Conservation (phyloP, 2,888 invertebrate species). For the Drosophila picticornis region DNA sequence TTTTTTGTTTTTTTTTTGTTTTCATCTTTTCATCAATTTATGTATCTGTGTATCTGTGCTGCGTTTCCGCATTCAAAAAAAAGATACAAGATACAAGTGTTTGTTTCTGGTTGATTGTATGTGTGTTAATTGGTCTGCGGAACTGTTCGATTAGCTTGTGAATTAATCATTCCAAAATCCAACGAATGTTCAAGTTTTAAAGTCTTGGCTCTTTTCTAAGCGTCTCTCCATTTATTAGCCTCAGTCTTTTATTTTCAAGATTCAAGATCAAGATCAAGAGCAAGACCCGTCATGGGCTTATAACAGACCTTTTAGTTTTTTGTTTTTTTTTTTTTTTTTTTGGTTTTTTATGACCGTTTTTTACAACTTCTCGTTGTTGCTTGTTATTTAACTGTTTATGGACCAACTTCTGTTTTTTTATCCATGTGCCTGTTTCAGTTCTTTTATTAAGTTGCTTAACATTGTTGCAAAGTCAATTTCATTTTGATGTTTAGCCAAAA, state of each 20-base stretch:
- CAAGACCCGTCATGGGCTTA: constrained; percentile 13
- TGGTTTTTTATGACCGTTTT: constrained; percentile 55
- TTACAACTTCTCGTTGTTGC: constrained; percentile 45
- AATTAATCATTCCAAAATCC: constrained; percentile 44
- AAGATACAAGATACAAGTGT: constrained; percentile 19
- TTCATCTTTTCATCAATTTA: not conserved
- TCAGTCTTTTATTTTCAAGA: constrained; percentile 65
- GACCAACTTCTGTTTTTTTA: constrained; percentile 51
- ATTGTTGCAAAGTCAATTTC: constrained; percentile 41
- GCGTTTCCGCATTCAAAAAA: constrained; percentile 64
- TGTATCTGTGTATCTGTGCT: constrained; percentile 17
- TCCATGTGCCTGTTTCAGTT: constrained; percentile 17
- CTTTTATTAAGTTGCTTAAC: constrained; percentile 28
- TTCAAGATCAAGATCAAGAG: constrained; percentile 63
- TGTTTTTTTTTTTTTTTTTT: constrained; percentile 19
- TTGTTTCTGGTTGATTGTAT: constrained; percentile 1
- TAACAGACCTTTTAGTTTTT: constrained; percentile 20
- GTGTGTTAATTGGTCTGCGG: constrained; percentile 14
- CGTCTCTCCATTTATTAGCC: constrained; percentile 17
- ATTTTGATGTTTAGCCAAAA: constrained; percentile 22
- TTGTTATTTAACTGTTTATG: constrained; percentile 52
- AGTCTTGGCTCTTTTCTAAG: constrained; percentile 27
- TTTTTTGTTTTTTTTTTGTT: constrained; percentile 2
- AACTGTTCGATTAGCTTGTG: constrained; percentile 47
- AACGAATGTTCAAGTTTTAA: constrained; percentile 11